Evolutionary conservation across 2,888 invertebrate species (phyloP), one percentile per base, ranked within the genome.

Genomic region (Papilio elwesi): DNA sequence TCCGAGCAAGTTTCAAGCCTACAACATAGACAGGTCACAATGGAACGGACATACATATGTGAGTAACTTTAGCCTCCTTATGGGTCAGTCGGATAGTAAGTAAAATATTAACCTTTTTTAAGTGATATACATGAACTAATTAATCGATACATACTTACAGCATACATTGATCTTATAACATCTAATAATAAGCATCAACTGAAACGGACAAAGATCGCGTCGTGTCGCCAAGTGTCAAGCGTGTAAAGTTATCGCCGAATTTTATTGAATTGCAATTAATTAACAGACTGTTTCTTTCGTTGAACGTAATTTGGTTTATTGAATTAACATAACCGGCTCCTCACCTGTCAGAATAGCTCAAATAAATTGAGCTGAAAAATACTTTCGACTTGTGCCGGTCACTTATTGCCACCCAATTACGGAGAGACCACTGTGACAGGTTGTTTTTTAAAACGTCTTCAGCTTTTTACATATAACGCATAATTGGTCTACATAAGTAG

Each of bases 401-500:
- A 51, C 51, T n/a, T 51, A 13, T 49, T 13, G n/a, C 13, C 36
- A 59, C 38, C 3, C 38, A n/a, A 38, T 59, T 38, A 59, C n/a
- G 36, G 59, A 38, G n/a, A 59, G 5, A 38, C 11, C 26, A 55
- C 9, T 38, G 59, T 59, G 59, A 38, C 38, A 59, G 38, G 13
- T 8, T 26, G 53, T 59, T 59, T 59, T 59, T 59, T 12, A 55
- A 55, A 8, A 15, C 26, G 26, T 26, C 16, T 57, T 36, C 2
- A 36, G 8, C 12, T 57, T 38, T 57, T 59, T 38, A 26, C 26
- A 26, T 55, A 16, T 55, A 12, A 16, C 3, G 36, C n/a, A n/a
- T 59, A 59, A 59, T 59, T 59, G 59, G 59, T 38, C 38, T 38
- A 38, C n/a, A 59, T 38, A 59, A 59, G 59, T 59, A n/a, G 59